Conservation (phyloP, 2,113 vertebrate species). For the Haliaeetus leucogaster region DNA sequence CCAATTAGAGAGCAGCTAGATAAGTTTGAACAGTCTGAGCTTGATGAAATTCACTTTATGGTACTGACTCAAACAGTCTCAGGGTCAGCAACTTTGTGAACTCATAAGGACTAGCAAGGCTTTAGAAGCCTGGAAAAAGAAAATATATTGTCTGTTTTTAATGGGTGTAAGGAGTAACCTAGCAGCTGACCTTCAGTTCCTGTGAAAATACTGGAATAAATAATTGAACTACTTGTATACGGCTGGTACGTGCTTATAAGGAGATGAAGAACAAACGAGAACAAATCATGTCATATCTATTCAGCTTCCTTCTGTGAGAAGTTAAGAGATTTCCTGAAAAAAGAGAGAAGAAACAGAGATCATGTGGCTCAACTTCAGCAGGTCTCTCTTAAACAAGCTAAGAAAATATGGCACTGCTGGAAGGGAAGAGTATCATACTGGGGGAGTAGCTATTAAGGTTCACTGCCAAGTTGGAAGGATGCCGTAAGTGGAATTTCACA, state of each 20-base stretch:
- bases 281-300: background rate
- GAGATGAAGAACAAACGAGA: background rate
- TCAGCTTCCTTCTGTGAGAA: conserved; percentile 17
- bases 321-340: conserved; percentile 1
- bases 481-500: conserved; percentile 48
- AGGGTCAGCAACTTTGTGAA: conserved; percentile 53
- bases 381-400: conserved; percentile 30
- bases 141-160: conserved; percentile 49
- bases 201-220: conserved; percentile 52
- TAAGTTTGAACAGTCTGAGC: conserved; percentile 24
- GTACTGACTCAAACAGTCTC: conserved; percentile 1
- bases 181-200: conserved; percentile 31
- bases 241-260: conserved; percentile 3
- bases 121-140: background rate
- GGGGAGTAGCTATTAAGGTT: conserved; percentile 40
- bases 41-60: conserved; percentile 27
- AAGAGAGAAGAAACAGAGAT: background rate
- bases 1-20: conserved; percentile 35
- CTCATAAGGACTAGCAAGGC: background rate
- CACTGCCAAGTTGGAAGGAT: conserved; percentile 32
- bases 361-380: conserved; percentile 16
- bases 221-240: conserved; percentile 34
- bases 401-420: conserved; percentile 34
- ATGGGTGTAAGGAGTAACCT: conserved; percentile 15
- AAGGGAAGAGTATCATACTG: conserved; percentile 28